Conservation (phyloP, 2,888 invertebrate genomes). For the Cerastis rubricosa region DNA sequence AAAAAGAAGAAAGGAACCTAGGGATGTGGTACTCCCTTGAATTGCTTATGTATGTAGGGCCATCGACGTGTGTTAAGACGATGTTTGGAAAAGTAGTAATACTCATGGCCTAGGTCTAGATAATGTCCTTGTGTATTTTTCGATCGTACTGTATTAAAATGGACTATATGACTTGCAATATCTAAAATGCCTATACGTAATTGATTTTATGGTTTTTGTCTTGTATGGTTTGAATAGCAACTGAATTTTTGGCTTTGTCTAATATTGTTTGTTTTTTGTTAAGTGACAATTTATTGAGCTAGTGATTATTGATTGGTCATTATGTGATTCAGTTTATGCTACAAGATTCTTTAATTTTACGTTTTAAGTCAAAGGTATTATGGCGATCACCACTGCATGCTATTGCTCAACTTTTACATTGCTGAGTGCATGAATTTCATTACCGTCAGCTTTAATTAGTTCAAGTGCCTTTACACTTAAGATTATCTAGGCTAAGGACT, state of each 20-base stretch:
- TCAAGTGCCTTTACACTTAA: constrained; percentile 55
- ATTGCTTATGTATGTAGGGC: neutral
- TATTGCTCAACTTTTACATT: constrained; percentile 2
- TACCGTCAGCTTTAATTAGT: constrained; percentile 45
- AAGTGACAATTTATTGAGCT: constrained; percentile 9
- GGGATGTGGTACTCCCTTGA: neutral
- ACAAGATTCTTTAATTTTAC: neutral
- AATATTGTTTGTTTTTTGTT: constrained; percentile 23
- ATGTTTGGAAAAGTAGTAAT: neutral
- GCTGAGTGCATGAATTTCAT: constrained; percentile 23
- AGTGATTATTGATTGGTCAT: constrained; percentile 2
- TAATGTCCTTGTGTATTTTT: constrained; percentile 1
- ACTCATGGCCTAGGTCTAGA: neutral
- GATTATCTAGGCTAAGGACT: constrained; percentile 67
- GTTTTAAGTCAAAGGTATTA: neutral
- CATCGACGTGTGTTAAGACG: neutral
- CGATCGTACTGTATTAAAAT: neutral
- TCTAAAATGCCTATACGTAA: constrained; percentile 28
- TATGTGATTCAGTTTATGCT: neutral
- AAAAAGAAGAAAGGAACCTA: too few species aligned
- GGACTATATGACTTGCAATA: constrained; percentile 40
- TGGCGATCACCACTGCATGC: neutral
- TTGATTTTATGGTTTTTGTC: constrained; percentile 38
- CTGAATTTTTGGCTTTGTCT: constrained; percentile 3
- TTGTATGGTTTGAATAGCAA: constrained; percentile 19